These are phyloP conservation scores for Eupeodes luniger DNA, from an alignment of 2,888 invertebrate genomes.

Conservation along the genomic window DNA sequence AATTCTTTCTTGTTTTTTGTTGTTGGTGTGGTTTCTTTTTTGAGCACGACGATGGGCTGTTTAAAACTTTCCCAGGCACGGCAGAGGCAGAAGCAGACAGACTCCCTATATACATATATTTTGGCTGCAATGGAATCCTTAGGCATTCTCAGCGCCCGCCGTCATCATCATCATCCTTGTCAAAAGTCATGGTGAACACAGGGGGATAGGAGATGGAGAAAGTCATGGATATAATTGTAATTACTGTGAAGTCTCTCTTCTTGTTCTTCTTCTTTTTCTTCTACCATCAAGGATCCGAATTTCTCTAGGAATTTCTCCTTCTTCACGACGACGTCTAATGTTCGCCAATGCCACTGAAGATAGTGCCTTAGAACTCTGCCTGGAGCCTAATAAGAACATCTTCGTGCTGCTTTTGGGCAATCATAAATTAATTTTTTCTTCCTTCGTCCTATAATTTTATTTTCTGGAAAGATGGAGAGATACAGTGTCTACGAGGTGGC, in stretches of 20 bases:
- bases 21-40: conserved; percentile 55
- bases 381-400: conserved; percentile 67
- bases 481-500: background rate
- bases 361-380: conserved; percentile 12
- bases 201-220: conserved; percentile 26
- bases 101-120: background rate
- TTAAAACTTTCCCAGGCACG: conserved; percentile 46
- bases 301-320: conserved; percentile 66
- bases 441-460: conserved; percentile 10
- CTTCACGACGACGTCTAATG: conserved; percentile 38
- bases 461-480: background rate
- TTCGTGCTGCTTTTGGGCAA: conserved; percentile 68
- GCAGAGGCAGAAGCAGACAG: conserved; percentile 18
- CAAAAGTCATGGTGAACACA: conserved; percentile 59
- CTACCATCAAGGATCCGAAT: conserved; percentile 48
- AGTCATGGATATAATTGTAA: conserved; percentile 79
- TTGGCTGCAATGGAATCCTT: conserved; percentile 51
- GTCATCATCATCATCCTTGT: conserved; percentile 69
- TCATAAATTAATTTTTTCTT: conserved; percentile 74
- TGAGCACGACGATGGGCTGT: conserved; percentile 19
- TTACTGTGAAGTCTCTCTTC: conserved; percentile 78
- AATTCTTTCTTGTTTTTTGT: conserved; percentile 63
- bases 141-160: conserved; percentile 62
- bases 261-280: conserved; percentile 27
- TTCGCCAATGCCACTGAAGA: conserved; percentile 41